Percentiles rank a stretch among this genome's conserved stretches.
These are phyloP conservation scores for Galerucella calmariensis DNA, from an alignment of 2,888 invertebrate species.

Conservation along the genomic window DNA sequence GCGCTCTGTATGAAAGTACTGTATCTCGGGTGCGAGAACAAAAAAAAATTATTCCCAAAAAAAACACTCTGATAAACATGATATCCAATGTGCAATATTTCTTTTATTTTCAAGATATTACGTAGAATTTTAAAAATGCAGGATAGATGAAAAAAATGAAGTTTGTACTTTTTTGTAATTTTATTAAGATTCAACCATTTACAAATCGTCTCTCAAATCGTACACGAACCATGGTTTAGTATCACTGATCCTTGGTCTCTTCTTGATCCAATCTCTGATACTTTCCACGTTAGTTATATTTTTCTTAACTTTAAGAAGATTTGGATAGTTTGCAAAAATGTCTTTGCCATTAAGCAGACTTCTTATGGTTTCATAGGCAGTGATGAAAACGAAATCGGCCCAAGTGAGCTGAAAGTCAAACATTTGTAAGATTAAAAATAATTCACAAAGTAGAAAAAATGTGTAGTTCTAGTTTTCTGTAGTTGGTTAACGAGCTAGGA, in stretches of 20 bases:
- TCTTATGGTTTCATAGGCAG: conserved; percentile 20
- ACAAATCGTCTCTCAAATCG: conserved; percentile 26
- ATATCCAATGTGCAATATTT: no score
- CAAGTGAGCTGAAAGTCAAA: conserved; percentile 29
- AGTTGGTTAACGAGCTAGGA: no score
- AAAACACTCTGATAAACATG: no score
- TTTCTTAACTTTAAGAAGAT: conserved; percentile 68
- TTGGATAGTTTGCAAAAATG: conserved; percentile 68
- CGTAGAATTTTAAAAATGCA: no score
- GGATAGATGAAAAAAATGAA: no score
- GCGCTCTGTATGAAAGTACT: no score
- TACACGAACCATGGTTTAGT: conserved; percentile 10
- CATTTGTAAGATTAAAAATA: background rate
- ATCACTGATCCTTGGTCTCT: conserved; percentile 65
- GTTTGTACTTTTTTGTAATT: no score
- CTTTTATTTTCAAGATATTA: no score
- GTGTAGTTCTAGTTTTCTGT: no score
- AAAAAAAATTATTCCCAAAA: no score
- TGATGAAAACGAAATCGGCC: conserved; percentile 25
- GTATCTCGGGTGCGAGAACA: no score
- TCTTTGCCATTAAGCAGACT: conserved; percentile 22
- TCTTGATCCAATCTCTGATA: conserved; percentile 74
- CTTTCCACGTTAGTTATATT: conserved; percentile 69
- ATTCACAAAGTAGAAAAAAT: background rate
- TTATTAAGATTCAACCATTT: no score